A percentile compares a stretch with the other conserved stretches of the same genome.
Evolutionary conservation across 2,888 invertebrate genomes (phyloP).

Genomic region (Crocallis elinguaria): DNA sequence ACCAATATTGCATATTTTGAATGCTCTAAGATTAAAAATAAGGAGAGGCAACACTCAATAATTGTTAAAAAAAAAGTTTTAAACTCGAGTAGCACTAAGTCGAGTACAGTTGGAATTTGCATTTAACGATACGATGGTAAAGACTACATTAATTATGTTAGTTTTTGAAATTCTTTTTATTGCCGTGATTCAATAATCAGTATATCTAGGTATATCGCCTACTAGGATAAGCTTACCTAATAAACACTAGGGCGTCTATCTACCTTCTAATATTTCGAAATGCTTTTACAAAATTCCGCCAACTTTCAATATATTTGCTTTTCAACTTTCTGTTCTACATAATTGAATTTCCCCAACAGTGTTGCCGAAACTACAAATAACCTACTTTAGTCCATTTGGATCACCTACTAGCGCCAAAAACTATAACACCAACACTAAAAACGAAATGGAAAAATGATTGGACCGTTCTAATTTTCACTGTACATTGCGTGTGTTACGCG

Average conservation of each 20-base stretch:
- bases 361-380: constrained; percentile 1
- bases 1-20: too few species aligned
- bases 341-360: constrained; percentile 2
- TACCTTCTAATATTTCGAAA: not conserved
- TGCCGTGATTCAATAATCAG: too few species aligned
- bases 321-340: constrained; percentile 1
- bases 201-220: too few species aligned
- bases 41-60: too few species aligned
- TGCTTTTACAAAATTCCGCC: not conserved
- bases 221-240: too few species aligned
- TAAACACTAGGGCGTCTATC: not conserved
- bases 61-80: too few species aligned
- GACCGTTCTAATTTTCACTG: constrained; percentile 11
- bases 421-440: not conserved
- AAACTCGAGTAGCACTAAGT: too few species aligned
- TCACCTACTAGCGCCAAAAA: not conserved
- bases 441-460: constrained; percentile 9
- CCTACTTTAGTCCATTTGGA: constrained; percentile 9
- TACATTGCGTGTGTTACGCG: constrained; percentile 30
- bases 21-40: too few species aligned
- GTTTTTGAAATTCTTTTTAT: too few species aligned
- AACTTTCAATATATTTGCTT: not conserved
- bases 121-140: too few species aligned
- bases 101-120: too few species aligned
- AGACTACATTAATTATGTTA: too few species aligned